These are phyloP conservation scores for Cephalopachus bancanus DNA, from an alignment of 2,797 vertebrate genomes.

Conservation along the genomic window DNA sequence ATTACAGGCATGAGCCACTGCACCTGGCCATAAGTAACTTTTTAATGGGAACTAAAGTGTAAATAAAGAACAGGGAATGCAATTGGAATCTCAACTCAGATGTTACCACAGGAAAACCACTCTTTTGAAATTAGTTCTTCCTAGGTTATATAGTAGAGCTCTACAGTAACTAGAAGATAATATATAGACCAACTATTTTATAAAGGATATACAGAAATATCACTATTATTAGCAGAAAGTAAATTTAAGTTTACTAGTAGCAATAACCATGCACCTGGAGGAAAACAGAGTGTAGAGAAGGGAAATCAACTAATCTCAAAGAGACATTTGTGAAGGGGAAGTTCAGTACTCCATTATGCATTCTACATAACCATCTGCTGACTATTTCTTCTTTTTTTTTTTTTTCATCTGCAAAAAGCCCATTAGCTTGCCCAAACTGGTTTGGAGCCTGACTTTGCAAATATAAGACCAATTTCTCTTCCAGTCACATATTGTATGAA, in stretches of 20 bases:
- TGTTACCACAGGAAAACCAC: neutral
- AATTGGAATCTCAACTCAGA: neutral
- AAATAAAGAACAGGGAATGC: neutral
- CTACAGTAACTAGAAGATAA: neutral
- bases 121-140: neutral
- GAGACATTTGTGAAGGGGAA: neutral
- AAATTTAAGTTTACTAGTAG: neutral
- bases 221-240: neutral
- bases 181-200: neutral
- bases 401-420: neutral
- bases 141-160: neutral
- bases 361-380: neutral
- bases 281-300: neutral
- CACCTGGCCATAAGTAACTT: neutral
- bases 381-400: neutral
- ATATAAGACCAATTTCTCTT: constrained; percentile 25
- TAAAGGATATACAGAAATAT: neutral
- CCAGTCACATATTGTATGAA: neutral
- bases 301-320: neutral
- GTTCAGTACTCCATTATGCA: neutral
- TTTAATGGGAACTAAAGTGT: neutral
- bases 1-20: too few relatives aligned
- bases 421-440: neutral
- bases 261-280: neutral
- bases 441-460: neutral